Evolutionary conservation across 2,797 vertebrate genomes (phyloP).

Genomic region (Sphaeramia orbicularis): DNA sequence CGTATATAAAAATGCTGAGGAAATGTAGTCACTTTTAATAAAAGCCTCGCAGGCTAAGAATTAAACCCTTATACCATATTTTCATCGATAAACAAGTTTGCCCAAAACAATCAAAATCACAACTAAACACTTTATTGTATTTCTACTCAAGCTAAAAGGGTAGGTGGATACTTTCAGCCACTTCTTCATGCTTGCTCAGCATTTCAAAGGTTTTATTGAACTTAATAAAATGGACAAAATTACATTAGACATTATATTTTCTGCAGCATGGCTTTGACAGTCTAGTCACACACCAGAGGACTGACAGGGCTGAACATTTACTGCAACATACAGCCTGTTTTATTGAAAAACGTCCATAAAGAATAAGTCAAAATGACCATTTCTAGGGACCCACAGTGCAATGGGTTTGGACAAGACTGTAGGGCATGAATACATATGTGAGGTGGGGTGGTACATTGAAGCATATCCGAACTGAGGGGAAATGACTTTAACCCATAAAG

Average conservation of each 20-base stretch:
- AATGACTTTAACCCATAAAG: no score
- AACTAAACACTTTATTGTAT: slow-evolving; percentile 8
- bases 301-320: background rate
- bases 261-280: slow-evolving; percentile 1
- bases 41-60: slow-evolving; percentile 1
- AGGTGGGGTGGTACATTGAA: background rate
- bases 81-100: background rate
- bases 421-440: background rate
- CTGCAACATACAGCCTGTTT: background rate
- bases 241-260: slow-evolving; percentile 9
- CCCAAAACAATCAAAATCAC: background rate
- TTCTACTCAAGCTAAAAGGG: slow-evolving; percentile 10
- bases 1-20: slow-evolving; percentile 1
- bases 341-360: background rate
- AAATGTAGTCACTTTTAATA: slow-evolving; percentile 9
- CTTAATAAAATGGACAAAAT: slow-evolving; percentile 27
- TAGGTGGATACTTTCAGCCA: slow-evolving; percentile 1
- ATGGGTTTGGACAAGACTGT: background rate
- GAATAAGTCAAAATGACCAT: background rate
- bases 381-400: background rate
- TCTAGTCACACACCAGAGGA: slow-evolving; percentile 7
- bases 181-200: slow-evolving; percentile 6
- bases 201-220: slow-evolving; percentile 17
- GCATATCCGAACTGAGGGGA: no score
- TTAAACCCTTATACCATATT: slow-evolving; percentile 4